A percentile compares a stretch with the other conserved stretches of the same genome.
phyloP scores from a whole-genome alignment of 2,888 invertebrate species.

The Spilosoma lubricipeda region DNA sequence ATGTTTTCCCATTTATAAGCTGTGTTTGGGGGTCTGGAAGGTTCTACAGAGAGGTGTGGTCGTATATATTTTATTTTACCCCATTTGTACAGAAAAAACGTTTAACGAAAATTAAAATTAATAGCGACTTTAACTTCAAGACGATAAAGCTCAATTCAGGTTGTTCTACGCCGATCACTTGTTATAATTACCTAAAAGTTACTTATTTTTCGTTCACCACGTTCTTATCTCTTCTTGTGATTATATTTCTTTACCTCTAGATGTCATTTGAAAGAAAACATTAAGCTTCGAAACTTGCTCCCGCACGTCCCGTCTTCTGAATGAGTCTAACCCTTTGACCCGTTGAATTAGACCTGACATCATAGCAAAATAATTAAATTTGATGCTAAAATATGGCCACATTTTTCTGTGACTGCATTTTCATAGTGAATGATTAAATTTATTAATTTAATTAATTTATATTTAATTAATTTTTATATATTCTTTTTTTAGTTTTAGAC shows the following conservation, averaged over 20 bases:
- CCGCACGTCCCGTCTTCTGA: not conserved
- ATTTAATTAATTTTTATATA: too few species aligned
- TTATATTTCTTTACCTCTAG: not conserved
- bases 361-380: not conserved
- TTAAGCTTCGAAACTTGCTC: not conserved
- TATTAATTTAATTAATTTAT: too few species aligned
- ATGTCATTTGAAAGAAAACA: not conserved
- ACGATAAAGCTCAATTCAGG: too few species aligned
- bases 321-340: not conserved
- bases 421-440: too few species aligned
- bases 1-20: not conserved
- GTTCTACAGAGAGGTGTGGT: not conserved
- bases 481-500: too few species aligned
- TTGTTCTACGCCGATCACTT: too few species aligned
- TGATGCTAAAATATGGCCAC: not conserved
- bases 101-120: too few species aligned
- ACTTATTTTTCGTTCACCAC: too few species aligned
- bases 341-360: not conserved
- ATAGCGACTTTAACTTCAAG: too few species aligned
- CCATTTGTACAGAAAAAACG: too few species aligned
- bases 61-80: not conserved
- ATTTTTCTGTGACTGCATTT: not conserved
- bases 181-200: too few species aligned
- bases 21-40: not conserved
- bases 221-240: not conserved